phyloP scores from a whole-genome alignment of 2,113 vertebrate genomes.

The Hippocampus guttulatus region DNA sequence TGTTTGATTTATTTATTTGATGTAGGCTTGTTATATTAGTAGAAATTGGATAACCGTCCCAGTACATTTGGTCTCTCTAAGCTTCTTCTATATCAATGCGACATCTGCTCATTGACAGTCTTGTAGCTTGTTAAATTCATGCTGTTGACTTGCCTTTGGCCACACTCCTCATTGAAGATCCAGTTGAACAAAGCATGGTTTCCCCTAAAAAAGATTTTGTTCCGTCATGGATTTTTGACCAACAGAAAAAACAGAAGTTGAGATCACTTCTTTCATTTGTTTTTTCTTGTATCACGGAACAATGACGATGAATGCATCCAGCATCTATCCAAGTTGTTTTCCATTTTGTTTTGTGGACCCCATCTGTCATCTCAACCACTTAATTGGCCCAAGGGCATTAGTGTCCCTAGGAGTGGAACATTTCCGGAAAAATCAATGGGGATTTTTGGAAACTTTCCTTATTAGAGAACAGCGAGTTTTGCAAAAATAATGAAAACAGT shows the following conservation, averaged over 20 bases:
- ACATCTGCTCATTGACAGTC: constrained; percentile 1
- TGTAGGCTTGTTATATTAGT: background rate
- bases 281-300: background rate
- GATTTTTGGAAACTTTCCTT: no score
- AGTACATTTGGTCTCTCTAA: background rate
- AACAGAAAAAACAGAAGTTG: no score
- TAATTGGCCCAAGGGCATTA: background rate
- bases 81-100: background rate
- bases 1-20: background rate
- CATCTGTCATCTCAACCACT: background rate
- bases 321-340: background rate
- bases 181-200: background rate
- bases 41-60: background rate
- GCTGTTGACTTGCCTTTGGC: background rate
- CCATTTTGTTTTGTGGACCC: background rate
- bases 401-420: no score
- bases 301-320: background rate
- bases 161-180: background rate
- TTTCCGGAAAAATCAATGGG: no score
- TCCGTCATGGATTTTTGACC: background rate
- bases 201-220: background rate
- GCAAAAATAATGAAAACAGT: no score
- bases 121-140: background rate
- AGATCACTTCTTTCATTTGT: background rate
- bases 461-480: no score